Evolutionary conservation across 2,113 vertebrate species (phyloP).

Genomic region (Astur gentilis): DNA sequence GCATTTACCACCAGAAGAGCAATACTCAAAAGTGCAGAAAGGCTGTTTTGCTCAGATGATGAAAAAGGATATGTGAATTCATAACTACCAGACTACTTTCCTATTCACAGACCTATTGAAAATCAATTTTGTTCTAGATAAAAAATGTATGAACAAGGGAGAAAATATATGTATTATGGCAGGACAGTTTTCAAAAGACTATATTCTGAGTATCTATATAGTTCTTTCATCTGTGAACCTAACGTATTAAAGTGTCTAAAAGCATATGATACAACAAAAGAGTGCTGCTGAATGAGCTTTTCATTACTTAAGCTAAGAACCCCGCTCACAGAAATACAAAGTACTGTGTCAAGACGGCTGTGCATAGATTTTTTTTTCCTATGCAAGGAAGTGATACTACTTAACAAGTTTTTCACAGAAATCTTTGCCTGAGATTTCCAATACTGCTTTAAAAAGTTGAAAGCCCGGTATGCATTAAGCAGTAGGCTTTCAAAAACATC

Average conservation of each 20-base stretch:
- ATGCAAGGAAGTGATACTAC: background rate
- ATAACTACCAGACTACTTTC: background rate
- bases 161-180: background rate
- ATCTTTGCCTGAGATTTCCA: background rate
- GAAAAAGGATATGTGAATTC: background rate
- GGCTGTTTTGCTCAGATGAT: background rate
- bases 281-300: background rate
- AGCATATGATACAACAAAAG: background rate
- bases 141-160: background rate
- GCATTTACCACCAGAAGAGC: background rate
- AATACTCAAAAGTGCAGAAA: background rate
- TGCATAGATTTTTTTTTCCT: background rate
- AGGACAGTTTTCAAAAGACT: background rate
- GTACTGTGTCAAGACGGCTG: background rate
- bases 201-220: background rate
- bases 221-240: background rate
- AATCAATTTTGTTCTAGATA: background rate
- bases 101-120: background rate
- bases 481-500: background rate
- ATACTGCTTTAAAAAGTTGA: background rate
- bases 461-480: background rate
- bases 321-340: background rate
- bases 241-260: background rate
- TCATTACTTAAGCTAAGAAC: background rate
- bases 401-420: background rate